phyloP scores from a whole-genome alignment of 2,888 invertebrate species.

The Tholera decimalis region DNA sequence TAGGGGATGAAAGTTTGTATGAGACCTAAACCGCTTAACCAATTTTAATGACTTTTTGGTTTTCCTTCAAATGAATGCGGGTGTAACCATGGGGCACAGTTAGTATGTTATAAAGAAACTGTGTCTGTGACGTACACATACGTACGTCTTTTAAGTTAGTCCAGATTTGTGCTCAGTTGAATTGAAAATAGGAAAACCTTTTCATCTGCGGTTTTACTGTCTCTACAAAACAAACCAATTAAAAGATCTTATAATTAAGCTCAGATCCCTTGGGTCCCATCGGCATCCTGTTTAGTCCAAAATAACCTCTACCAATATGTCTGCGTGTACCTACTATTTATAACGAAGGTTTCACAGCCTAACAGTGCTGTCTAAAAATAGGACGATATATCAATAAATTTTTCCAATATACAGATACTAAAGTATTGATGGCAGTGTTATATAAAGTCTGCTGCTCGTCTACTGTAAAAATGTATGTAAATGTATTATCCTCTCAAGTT shows the following conservation, averaged over 20 bases:
- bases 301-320: not conserved
- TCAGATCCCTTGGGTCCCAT: not conserved
- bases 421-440: slow-evolving; percentile 1
- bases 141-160: too few species aligned
- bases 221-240: too few species aligned
- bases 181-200: too few species aligned
- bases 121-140: too few species aligned
- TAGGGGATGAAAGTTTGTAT: too few species aligned
- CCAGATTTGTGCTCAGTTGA: too few species aligned
- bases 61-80: too few species aligned
- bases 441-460: not conserved
- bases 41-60: too few species aligned
- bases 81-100: too few species aligned
- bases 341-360: slow-evolving; percentile 1
- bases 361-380: not conserved
- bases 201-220: too few species aligned
- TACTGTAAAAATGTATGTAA: not conserved
- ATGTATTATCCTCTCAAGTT: not conserved
- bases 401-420: not conserved
- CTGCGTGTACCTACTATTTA: slow-evolving; percentile 5
- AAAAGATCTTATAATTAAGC: not conserved
- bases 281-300: not conserved
- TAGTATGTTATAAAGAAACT: too few species aligned
- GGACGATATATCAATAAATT: slow-evolving; percentile 5
- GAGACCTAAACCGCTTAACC: too few species aligned